Percentiles rank a stretch among this genome's conserved stretches.
phyloP scores from a whole-genome alignment of 1,140 invertebrate species.

The Ooceraea biroi region DNA sequence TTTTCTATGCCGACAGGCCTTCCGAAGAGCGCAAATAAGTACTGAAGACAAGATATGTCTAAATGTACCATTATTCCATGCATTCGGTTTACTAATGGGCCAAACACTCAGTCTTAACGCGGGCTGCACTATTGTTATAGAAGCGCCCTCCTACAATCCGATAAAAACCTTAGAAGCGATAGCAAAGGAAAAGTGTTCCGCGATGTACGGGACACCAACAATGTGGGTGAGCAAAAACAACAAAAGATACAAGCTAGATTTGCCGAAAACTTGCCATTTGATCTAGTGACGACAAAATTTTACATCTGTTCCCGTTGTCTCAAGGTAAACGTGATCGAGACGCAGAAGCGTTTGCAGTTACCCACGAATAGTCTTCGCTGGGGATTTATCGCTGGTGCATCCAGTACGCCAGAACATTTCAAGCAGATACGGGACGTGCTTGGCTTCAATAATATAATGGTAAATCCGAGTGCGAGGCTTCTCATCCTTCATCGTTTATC shows the following conservation, averaged over 20 bases:
- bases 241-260: slow-evolving; percentile 2
- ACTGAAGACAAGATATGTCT: slow-evolving; percentile 89
- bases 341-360: slow-evolving; percentile 84
- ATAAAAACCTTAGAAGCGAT: slow-evolving; percentile 89
- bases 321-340: slow-evolving; percentile 81
- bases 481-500: background rate
- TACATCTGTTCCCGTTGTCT: background rate
- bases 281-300: background rate
- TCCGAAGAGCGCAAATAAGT: slow-evolving; percentile 88
- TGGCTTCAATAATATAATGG: slow-evolving; percentile 85
- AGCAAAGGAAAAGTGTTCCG: slow-evolving; percentile 91
- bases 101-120: slow-evolving; percentile 88
- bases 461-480: slow-evolving; percentile 71
- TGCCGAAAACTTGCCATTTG: slow-evolving; percentile 3
- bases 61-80: slow-evolving; percentile 97
- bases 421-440: slow-evolving; percentile 88
- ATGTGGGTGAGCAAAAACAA: slow-evolving; percentile 94
- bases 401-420: slow-evolving; percentile 91
- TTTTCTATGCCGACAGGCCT: slow-evolving; percentile 83
- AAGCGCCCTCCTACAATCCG: slow-evolving; percentile 90
- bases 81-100: slow-evolving; percentile 93
- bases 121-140: slow-evolving; percentile 91
- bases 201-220: slow-evolving; percentile 96
- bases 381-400: slow-evolving; percentile 92
- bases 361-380: slow-evolving; percentile 86